A percentile compares a stretch with the other conserved stretches of the same genome.
These are phyloP conservation scores for Holothuria leucospilota DNA, from an alignment of 53 echinoderm and acorn worm species.

Conservation along the genomic window DNA sequence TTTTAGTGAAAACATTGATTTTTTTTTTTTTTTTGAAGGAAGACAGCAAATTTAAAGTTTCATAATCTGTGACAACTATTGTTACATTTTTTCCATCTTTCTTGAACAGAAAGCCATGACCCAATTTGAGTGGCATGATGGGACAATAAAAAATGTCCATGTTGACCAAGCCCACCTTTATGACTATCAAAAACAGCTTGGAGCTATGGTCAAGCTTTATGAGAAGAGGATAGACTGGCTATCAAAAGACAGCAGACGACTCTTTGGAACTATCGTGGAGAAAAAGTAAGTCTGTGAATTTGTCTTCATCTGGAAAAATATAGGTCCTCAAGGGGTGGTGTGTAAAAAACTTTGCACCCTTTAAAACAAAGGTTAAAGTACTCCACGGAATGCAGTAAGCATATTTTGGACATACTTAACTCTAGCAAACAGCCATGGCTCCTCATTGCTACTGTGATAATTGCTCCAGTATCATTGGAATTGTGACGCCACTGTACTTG, in stretches of 20 bases:
- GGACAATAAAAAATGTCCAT: slow-evolving; percentile 94
- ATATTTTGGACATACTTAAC: too few species aligned
- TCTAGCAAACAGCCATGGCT: too few species aligned
- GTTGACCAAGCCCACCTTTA: slow-evolving; percentile 92
- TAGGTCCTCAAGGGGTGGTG: neutral
- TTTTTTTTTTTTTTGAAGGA: too few species aligned
- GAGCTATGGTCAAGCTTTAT: slow-evolving; percentile 93
- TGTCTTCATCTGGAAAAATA: neutral
- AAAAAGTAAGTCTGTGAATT: slow-evolving; percentile 70
- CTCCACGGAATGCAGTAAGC: too few species aligned
- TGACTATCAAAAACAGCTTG: slow-evolving; percentile 99
- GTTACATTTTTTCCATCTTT: too few species aligned
- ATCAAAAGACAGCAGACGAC: slow-evolving; percentile 87
- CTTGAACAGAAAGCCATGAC: slow-evolving; percentile 96
- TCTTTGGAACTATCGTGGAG: slow-evolving; percentile 95
- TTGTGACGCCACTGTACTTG: too few species aligned
- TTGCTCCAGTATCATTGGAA: too few species aligned
- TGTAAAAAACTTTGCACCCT: neutral
- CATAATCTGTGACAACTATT: too few species aligned
- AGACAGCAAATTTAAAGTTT: too few species aligned
- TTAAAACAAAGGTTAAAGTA: neutral
- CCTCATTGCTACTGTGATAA: too few species aligned
- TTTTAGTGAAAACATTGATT: too few species aligned
- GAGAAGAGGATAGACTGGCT: slow-evolving; percentile 95
- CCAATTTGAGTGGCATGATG: slow-evolving; percentile 99